These are phyloP conservation scores for Sipha flava DNA, from an alignment of 1,140 invertebrate species.

Conservation along the genomic window DNA sequence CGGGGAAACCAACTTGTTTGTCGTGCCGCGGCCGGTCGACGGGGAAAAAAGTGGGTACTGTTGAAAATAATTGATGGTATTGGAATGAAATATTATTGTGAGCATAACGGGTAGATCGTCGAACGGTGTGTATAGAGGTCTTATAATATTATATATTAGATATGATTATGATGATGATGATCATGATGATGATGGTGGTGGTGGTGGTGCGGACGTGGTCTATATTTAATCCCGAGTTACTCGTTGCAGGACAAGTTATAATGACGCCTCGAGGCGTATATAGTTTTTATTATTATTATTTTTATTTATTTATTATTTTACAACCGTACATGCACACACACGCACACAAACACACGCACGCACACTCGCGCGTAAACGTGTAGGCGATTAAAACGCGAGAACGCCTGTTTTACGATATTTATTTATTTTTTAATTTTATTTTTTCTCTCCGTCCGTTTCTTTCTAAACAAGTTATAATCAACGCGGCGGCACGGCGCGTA, in stretches of 20 bases:
- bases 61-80: neutral
- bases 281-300: constrained; percentile 16
- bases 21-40: neutral
- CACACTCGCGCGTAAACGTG: neutral
- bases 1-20: neutral
- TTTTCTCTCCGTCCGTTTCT: neutral
- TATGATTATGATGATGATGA: no score
- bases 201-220: neutral
- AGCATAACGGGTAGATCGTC: no score
- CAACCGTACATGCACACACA: neutral
- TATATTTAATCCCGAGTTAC: neutral
- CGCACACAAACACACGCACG: no score
- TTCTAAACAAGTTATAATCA: constrained; percentile 15
- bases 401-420: constrained; percentile 26
- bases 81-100: neutral
- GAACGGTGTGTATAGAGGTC: no score
- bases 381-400: constrained; percentile 13
- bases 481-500: neutral
- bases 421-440: constrained; percentile 17
- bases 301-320: constrained; percentile 31
- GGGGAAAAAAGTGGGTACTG: neutral
- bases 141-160: no score
- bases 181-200: no score
- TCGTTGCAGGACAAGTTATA: neutral
- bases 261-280: neutral